Evolutionary conservation across 2,113 vertebrate genomes (phyloP).

Genomic region (Bos javanicus): DNA sequence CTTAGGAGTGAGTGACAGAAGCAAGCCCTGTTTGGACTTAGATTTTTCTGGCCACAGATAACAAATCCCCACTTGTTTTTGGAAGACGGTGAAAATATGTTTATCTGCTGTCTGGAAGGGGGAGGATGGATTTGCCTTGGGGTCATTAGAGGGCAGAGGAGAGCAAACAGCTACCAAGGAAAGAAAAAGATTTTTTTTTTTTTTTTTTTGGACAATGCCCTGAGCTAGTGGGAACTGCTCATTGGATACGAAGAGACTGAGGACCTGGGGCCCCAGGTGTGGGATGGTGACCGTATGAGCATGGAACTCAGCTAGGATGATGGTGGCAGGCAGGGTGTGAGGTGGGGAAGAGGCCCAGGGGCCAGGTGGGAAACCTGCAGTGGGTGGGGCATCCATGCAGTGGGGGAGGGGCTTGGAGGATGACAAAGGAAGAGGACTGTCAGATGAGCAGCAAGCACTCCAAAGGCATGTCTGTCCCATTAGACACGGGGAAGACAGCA

Average conservation of each 20-base stretch:
- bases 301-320: background rate
- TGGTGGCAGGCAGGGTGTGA: background rate
- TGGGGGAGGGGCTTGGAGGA: background rate
- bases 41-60: background rate
- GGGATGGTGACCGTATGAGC: background rate
- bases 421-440: background rate
- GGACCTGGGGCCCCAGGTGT: background rate
- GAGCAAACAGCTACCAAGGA: background rate
- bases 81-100: background rate
- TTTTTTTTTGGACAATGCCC: background rate
- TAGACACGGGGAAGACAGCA: background rate
- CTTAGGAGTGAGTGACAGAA: background rate
- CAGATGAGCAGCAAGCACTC: background rate
- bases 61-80: background rate
- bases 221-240: background rate
- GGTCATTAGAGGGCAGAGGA: background rate
- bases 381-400: too few relatives aligned
- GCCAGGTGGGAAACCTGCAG: background rate
- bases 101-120: background rate
- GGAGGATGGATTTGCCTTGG: background rate
- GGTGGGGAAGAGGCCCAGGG: background rate
- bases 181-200: background rate
- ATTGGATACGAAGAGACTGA: background rate
- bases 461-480: fast-evolving
- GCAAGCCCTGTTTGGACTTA: background rate